Base-by-base conservation (phyloP, 2,113 vertebrate species). In the Siphamia tubifer region DNA sequence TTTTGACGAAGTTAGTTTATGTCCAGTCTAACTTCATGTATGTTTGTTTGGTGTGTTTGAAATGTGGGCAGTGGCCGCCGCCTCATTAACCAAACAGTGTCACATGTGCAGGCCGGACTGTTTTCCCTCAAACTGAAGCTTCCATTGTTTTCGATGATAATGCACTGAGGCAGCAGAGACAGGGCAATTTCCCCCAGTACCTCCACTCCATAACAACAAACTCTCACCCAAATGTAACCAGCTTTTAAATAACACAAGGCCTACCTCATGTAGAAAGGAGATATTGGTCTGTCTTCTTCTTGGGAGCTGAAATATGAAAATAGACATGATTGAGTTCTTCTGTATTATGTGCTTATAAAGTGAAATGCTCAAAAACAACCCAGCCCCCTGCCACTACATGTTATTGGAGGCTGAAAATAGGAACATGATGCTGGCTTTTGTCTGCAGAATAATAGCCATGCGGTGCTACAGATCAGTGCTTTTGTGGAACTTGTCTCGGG, bases 231-330 rank as follows among this genome's bases (percentile, higher is more conserved):
- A 0, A 21, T 31, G 27, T 58, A 20, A 20, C 12, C 8, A 13
- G 21, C 31, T 63, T 72, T 58, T 2, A 25, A 38, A 70, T 2
- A 27, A 8, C 10, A 24, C 16, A 12, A 55, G 57, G 35, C 85
- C 86, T 95, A 98, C 95, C 96, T 96, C 85, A 96, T 86, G 57
- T 94, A 98, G 91, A 97, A 98, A 39, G 96, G 94, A 86, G 95
- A 97, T 85, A 95, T 91, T 30, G 96, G 94, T 68, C 95, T 91
- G 63, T 96, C 95, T 51, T 97, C 94, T 55, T 97, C 95, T 70
- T 94, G 92, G 15, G 91, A 92, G 83, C 96, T 98, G 83, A 40
- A 90, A 90, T 6, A 74, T 24, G 58, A 68, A 87, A 75, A 71
- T 10, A 61, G 6, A 34, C 2, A 11, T 54, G 10, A 39, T 54